Conservation (phyloP, 2,888 invertebrate genomes). For the Drosophila buzzatii region DNA sequence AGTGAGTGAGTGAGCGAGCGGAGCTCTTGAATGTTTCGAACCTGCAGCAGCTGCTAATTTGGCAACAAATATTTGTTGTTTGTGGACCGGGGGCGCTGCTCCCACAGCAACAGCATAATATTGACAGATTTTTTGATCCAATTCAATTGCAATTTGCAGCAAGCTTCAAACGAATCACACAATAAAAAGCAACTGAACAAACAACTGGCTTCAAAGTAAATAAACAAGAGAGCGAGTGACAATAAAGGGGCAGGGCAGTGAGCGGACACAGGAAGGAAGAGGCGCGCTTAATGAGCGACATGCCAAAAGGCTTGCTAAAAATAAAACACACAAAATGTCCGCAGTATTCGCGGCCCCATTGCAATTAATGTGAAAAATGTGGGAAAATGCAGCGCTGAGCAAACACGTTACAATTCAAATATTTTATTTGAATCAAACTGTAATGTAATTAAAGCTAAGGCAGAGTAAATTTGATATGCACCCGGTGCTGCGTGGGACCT, state of each 20-base stretch:
- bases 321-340: conserved; percentile 21
- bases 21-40: conserved; percentile 20
- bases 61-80: conserved; percentile 32
- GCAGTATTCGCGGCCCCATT: conserved; percentile 6
- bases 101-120: conserved; percentile 3
- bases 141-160: conserved; percentile 32
- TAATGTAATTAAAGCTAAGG: background rate
- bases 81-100: conserved; percentile 1
- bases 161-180: conserved; percentile 27
- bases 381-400: conserved; percentile 4
- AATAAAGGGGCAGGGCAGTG: background rate
- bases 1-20: conserved; percentile 17
- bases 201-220: conserved; percentile 38
- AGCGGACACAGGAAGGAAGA: background rate
- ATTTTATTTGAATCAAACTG: background rate
- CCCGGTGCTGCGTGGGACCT: conserved; percentile 16
- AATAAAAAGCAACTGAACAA: conserved; percentile 34
- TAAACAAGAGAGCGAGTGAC: conserved; percentile 29
- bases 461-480: background rate
- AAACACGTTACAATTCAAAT: conserved; percentile 4
- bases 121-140: conserved; percentile 15
- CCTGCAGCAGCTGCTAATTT: conserved; percentile 41
- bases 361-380: conserved; percentile 59
- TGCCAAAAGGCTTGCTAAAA: conserved; percentile 16
- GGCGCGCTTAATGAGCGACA: conserved; percentile 9